Conservation (phyloP, 30 jellyfish, hydroid and myxozoan species). For the Cassiopea xamachana region DNA sequence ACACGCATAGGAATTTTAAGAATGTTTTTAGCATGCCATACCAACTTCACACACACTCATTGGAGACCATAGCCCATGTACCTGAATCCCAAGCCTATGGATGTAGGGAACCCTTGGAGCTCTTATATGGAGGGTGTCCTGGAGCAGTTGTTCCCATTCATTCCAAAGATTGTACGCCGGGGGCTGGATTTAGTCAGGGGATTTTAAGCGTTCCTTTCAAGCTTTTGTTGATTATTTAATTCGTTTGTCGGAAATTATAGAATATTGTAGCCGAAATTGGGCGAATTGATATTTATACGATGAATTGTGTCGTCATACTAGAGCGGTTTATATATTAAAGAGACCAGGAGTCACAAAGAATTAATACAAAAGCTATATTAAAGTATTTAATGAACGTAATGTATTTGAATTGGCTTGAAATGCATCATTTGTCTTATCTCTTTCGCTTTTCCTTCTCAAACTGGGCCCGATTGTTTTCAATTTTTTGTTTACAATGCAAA, state of each 20-base stretch:
- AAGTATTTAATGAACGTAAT: constrained; percentile 85
- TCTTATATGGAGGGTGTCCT: neutral
- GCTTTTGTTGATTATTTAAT: constrained; percentile 36
- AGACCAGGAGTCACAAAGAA: constrained; percentile 91
- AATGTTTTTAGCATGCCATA: constrained; percentile 1
- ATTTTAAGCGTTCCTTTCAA: constrained; percentile 7
- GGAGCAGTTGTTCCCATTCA: neutral
- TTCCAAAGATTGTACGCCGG: neutral
- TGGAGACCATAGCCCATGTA: neutral
- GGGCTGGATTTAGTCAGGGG: neutral
- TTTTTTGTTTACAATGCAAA: neutral
- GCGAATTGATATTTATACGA: constrained; percentile 68
- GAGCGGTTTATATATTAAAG: constrained; percentile 76
- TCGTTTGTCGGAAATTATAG: constrained; percentile 31
- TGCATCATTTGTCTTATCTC: constrained; percentile 34
- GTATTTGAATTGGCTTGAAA: constrained; percentile 79
- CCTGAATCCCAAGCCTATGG: neutral
- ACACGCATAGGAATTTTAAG: constrained; percentile 12
- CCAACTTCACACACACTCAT: neutral
- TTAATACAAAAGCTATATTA: constrained; percentile 74
- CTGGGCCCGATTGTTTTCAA: neutral
- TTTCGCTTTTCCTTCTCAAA: neutral
- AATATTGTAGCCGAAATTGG: constrained; percentile 39
- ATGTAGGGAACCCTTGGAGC: neutral
- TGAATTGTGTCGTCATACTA: constrained; percentile 77